Conservation (phyloP, 2,797 vertebrate species). For the Ctenochaetus hawaiiensis region DNA sequence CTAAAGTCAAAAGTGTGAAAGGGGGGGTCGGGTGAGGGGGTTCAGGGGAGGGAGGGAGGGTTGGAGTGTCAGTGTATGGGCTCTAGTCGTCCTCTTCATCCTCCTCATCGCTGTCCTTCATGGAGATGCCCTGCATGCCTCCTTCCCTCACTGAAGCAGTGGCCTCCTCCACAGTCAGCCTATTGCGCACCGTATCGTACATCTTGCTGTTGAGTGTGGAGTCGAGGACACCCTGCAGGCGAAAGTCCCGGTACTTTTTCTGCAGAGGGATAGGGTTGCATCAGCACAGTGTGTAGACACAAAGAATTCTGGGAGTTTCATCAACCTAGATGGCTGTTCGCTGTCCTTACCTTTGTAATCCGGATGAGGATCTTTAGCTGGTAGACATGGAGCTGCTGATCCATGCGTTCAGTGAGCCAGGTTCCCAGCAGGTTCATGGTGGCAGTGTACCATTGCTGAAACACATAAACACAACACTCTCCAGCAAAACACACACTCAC, state of each 20-base stretch:
- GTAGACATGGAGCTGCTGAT: conserved; percentile 99
- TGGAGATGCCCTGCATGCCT: conserved; percentile 97
- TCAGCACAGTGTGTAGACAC: background rate
- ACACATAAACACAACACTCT: conserved; percentile 94
- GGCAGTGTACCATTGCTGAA: conserved; percentile 99
- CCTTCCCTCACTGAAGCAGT: conserved; percentile 96
- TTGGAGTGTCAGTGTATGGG: conserved; percentile 66
- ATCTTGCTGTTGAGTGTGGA: conserved; percentile 99
- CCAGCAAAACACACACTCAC: conserved; percentile 88
- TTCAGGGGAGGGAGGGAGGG: background rate
- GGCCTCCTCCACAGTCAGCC: conserved; percentile 96
- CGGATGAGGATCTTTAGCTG: conserved; percentile 99
- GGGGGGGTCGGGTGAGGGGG: conserved; percentile 7
- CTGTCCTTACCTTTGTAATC: conserved; percentile 93
- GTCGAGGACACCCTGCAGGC: conserved; percentile 98
- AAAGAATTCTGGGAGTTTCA: no score
- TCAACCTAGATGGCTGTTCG: no score
- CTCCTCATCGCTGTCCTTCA: conserved; percentile 99
- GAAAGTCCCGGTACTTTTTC: conserved; percentile 99
- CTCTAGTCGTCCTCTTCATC: conserved; percentile 96
- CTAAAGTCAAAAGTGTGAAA: conserved; percentile 87
- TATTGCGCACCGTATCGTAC: conserved; percentile 97
- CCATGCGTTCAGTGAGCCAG: conserved; percentile 99
- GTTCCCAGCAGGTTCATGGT: conserved; percentile 98
- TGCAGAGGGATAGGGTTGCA: conserved; percentile 57